phyloP scores from a whole-genome alignment of 1,140 invertebrate genomes.

The Tetraneura akinire region DNA sequence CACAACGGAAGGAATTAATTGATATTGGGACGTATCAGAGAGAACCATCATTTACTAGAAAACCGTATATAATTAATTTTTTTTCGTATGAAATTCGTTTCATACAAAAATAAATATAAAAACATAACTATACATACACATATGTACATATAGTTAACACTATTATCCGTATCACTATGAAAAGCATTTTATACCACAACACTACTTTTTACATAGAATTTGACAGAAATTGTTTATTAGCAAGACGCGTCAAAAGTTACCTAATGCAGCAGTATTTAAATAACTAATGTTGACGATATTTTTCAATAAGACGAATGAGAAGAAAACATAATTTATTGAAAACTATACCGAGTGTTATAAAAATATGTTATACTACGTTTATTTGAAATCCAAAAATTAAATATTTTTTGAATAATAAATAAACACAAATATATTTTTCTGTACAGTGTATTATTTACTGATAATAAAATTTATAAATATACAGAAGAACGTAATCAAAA shows the following conservation, averaged over 20 bases:
- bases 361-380: no score
- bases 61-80: neutral
- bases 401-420: no score
- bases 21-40: neutral
- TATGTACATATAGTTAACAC: neutral
- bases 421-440: no score
- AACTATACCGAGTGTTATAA: neutral
- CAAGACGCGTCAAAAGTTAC: neutral
- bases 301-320: neutral
- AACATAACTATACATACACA: neutral
- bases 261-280: neutral
- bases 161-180: neutral
- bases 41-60: no score
- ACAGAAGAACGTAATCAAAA: neutral
- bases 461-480: neutral
- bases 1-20: slow-evolving; percentile 28
- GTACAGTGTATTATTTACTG: neutral
- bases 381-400: no score
- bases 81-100: neutral
- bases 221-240: neutral
- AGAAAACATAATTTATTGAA: neutral
- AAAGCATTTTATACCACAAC: neutral
- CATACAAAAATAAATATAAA: neutral
- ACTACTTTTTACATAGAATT: neutral
- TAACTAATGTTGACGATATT: neutral